Percentiles rank a stretch among this genome's conserved stretches.
phyloP scores from a whole-genome alignment of 2,888 invertebrate species.

The Dendrolimus houi region DNA sequence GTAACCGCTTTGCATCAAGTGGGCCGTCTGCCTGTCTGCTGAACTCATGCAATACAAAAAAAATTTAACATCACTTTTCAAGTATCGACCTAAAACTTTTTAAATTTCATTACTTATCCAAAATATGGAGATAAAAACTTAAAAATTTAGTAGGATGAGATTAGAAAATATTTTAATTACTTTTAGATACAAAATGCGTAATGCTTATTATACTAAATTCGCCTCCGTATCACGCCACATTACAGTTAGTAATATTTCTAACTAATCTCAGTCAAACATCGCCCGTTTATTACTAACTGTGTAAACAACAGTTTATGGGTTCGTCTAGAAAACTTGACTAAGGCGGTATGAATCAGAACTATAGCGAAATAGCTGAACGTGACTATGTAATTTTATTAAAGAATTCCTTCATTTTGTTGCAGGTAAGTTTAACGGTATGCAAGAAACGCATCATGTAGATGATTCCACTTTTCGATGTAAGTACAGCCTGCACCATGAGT shows the following conservation, averaged over 20 bases:
- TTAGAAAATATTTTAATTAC: background rate
- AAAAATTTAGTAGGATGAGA: too few species aligned
- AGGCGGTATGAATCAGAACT: slow-evolving; percentile 28
- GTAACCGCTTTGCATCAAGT: too few species aligned
- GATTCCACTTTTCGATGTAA: slow-evolving; percentile 25
- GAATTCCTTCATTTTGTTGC: slow-evolving; percentile 31
- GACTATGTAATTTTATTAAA: slow-evolving; percentile 31
- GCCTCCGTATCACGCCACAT: background rate
- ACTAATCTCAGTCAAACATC: slow-evolving; percentile 8
- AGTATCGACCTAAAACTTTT: too few species aligned
- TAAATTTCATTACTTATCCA: too few species aligned
- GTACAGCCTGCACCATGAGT: slow-evolving; percentile 19
- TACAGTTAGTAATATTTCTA: background rate
- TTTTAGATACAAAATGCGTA: background rate
- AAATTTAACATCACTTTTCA: too few species aligned
- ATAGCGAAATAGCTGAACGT: slow-evolving; percentile 22
- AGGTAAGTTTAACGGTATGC: slow-evolving; percentile 23
- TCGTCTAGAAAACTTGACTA: slow-evolving; percentile 30
- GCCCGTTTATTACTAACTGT: slow-evolving; percentile 23
- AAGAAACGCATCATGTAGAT: slow-evolving; percentile 23
- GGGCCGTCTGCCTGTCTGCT: too few species aligned
- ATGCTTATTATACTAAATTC: background rate
- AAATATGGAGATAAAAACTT: too few species aligned
- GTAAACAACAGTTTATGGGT: slow-evolving; percentile 19
- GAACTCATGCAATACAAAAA: too few species aligned